These are phyloP conservation scores for Hexactinellida sp. DNA, from an alignment of 37 sponge, comb jelly and placozoan genomes.

Conservation along the genomic window DNA sequence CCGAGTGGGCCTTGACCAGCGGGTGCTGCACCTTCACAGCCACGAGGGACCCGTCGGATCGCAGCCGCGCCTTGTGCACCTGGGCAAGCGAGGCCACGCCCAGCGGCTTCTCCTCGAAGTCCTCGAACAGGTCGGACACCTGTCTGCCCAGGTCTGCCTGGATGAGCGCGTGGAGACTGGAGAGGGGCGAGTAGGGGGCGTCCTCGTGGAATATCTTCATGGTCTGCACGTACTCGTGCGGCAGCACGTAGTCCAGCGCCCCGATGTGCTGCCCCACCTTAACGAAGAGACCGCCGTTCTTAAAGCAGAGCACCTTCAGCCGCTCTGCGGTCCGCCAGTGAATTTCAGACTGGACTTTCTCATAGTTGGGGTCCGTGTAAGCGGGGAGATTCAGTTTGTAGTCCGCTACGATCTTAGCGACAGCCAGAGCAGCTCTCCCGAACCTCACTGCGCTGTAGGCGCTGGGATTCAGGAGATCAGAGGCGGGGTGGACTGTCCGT, in stretches of 20 bases:
- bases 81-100: conserved; percentile 81
- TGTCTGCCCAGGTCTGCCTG: conserved; percentile 44
- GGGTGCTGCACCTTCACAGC: conserved; percentile 90
- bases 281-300: conserved; percentile 77
- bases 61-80: conserved; percentile 57
- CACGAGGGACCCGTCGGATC: conserved; percentile 40
- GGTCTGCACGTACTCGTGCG: conserved; percentile 59
- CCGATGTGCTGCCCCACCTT: conserved; percentile 89
- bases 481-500: background rate
- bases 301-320: conserved; percentile 48
- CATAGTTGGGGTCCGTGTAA: background rate
- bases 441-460: conserved; percentile 35
- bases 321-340: conserved; percentile 60
- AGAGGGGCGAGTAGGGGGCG: conserved; percentile 57
- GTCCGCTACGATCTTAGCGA: conserved; percentile 19
- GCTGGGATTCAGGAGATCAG: background rate
- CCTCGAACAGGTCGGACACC: conserved; percentile 51
- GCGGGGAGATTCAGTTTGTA: background rate
- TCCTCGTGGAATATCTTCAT: conserved; percentile 77
- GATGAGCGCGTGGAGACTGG: conserved; percentile 40
- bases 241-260: conserved; percentile 79
- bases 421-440: conserved; percentile 62
- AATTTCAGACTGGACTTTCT: conserved; percentile 23
- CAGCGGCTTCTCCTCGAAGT: conserved; percentile 44
- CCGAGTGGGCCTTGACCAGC: conserved; percentile 53